Percentiles rank a stretch among this genome's conserved stretches.
phyloP scores from a whole-genome alignment of 37 sponge, comb jelly and placozoan genomes.

The Halichondria panicea region DNA sequence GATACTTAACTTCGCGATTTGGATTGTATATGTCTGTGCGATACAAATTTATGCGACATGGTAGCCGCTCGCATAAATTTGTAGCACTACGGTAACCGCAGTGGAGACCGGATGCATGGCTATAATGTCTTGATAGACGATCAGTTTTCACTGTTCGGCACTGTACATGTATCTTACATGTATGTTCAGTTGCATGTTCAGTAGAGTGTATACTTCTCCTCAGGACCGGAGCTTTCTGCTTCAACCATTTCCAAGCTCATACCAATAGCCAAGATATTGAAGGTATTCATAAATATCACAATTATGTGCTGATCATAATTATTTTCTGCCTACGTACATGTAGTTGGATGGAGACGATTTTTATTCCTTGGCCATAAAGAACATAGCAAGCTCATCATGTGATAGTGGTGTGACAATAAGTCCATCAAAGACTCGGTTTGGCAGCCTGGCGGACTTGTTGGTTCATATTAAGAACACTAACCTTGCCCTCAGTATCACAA shows the following conservation, averaged over 20 bases:
- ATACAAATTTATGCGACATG: not conserved
- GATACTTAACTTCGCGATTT: not conserved
- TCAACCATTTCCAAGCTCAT: conserved; percentile 22
- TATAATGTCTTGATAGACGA: too few species aligned
- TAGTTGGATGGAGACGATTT: conserved; percentile 37
- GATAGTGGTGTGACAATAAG: not conserved
- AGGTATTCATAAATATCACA: conserved; percentile 15
- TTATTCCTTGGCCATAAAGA: conserved; percentile 25
- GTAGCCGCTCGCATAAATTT: not conserved
- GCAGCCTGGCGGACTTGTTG: conserved; percentile 4
- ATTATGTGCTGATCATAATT: not conserved
- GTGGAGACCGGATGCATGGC: too few species aligned
- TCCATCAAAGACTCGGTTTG: not conserved
- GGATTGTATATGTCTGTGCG: not conserved
- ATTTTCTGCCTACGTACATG: not conserved
- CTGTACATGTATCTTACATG: too few species aligned
- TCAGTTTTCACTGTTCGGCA: too few species aligned
- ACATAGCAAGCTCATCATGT: not conserved
- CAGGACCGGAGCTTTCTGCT: conserved; percentile 48
- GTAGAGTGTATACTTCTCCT: too few species aligned
- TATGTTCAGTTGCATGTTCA: too few species aligned
- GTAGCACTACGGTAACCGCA: too few species aligned
- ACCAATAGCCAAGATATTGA: conserved; percentile 23
- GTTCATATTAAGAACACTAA: conserved; percentile 13
- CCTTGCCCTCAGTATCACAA: not conserved